Evolutionary conservation across 2,888 invertebrate genomes (phyloP), one percentile per base, ranked within the genome.

Genomic region (Chrysolina oricalcia): DNA sequence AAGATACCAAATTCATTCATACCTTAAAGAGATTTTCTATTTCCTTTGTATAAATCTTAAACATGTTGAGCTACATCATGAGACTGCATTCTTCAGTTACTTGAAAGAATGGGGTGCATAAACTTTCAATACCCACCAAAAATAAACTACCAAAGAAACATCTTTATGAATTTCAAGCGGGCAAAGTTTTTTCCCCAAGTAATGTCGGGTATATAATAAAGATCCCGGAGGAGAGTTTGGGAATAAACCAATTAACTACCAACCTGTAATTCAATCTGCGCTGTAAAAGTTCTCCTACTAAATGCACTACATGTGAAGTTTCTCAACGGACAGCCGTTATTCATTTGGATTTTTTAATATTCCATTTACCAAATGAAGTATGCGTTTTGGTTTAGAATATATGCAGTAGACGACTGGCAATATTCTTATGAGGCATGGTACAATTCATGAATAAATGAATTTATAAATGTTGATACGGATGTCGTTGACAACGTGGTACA

Each of bases 301-400:
- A 75, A 75, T 69, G 59, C 62, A 71, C 56, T 72, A 59, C 69
- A 76, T 69, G 68, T 70, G 66, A 73, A 76, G 70, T 73, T 73
- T 67, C 63, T 70, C 63, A 40, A 67, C 62, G 43, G 74, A 68
- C 71, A 59, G n/a, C 19, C 62, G 67, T 76, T 74, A 76, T 76
- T 76, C 74, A 76, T 76, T 76, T 72, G 64, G 72, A 74, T 72
- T 74, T 73, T 69, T 74, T 70, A 74, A 76, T 76, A 76, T 74
- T 76, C 72, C 74, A 73, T 72, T 56, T 62, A 68, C 35, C 69
- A 59, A 69, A 74, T 76, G 76, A 76, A 65, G 73, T 69, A 76
- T 76, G 74, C 71, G 74, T 76, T 76, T 71, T 71, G 74, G 72
- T 76, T 74, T 66, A 53, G 68, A 69, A 75, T 72, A 65, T 64